Percentiles rank a stretch among this genome's conserved stretches.
Evolutionary conservation across 2,113 vertebrate genomes (phyloP).

Genomic region (Dromaius novaehollandiae): DNA sequence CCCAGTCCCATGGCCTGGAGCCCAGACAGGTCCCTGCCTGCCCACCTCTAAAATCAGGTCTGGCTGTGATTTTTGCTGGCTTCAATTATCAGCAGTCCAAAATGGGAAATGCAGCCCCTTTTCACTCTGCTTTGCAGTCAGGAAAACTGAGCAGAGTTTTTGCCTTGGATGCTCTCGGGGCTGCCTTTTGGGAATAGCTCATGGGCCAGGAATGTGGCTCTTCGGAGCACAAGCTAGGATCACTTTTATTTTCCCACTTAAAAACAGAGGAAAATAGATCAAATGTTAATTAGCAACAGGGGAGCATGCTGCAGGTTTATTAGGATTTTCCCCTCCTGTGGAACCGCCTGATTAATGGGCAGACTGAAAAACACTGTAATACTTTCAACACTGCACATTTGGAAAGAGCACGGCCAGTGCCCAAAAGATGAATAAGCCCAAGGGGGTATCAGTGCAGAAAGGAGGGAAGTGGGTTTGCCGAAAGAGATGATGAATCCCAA

Average conservation of each 20-base stretch:
- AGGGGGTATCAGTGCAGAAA: not conserved
- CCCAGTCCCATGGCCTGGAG: not conserved
- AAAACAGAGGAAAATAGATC: slow-evolving; percentile 18
- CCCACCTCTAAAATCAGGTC: not conserved
- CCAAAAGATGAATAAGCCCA: rapidly evolving
- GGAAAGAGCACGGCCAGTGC: not conserved
- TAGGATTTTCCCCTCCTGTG: slow-evolving; percentile 11
- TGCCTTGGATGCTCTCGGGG: slow-evolving; percentile 27
- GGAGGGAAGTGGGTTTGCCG: not conserved
- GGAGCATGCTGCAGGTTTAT: slow-evolving; percentile 12
- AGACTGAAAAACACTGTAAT: not conserved
- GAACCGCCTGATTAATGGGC: not conserved
- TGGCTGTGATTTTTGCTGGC: not conserved
- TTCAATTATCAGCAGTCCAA: not conserved
- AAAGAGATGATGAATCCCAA: not conserved
- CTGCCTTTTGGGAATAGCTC: slow-evolving; percentile 29
- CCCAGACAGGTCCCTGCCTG: not conserved
- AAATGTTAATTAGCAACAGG: slow-evolving; percentile 31
- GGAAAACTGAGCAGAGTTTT: not conserved
- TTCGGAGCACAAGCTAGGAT: not conserved
- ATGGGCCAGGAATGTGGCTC: slow-evolving; percentile 40
- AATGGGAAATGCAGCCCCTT: slow-evolving; percentile 1
- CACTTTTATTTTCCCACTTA: slow-evolving; percentile 3
- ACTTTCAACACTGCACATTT: not conserved
- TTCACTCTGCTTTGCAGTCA: not conserved